These are phyloP conservation scores for Mercenaria mercenaria DNA, from an alignment of 1,140 invertebrate species.

Conservation along the genomic window DNA sequence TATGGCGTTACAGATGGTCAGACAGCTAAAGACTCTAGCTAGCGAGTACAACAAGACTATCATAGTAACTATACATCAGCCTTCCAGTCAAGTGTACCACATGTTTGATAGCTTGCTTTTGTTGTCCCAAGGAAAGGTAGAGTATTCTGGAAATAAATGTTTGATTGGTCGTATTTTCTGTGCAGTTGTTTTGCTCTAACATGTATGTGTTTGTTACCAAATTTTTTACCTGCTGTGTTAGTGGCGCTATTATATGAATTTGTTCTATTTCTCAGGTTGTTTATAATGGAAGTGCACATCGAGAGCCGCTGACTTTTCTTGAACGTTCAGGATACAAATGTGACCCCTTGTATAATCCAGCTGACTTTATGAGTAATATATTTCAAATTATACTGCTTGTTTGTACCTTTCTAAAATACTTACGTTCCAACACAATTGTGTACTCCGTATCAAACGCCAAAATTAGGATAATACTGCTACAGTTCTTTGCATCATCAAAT, in stretches of 20 bases:
- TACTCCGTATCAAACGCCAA: too few species aligned
- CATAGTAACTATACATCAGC: conserved; percentile 92
- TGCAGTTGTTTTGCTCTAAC: conserved; percentile 88
- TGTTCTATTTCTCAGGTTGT: background rate
- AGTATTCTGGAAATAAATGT: conserved; percentile 95
- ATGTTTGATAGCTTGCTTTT: conserved; percentile 94
- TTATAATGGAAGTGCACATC: too few species aligned
- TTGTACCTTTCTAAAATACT: too few species aligned
- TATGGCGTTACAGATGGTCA: conserved; percentile 92
- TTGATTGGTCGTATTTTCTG: conserved; percentile 92
- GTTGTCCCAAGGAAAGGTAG: conserved; percentile 86
- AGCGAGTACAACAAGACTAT: conserved; percentile 92
- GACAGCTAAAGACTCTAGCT: conserved; percentile 91
- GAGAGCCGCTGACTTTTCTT: conserved; percentile 91
- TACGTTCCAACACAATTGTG: too few species aligned
- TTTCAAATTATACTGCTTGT: too few species aligned
- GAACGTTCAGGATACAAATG: conserved; percentile 91
- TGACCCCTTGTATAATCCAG: too few species aligned
- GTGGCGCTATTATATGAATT: background rate
- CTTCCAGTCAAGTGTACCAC: conserved; percentile 96
- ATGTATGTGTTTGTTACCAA: background rate
- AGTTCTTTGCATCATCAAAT: too few species aligned
- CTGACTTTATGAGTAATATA: too few species aligned
- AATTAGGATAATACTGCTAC: too few species aligned
- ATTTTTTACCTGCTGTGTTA: background rate